phyloP scores from a whole-genome alignment of 2,797 vertebrate genomes.

The Tenualosa thibaudeaui region DNA sequence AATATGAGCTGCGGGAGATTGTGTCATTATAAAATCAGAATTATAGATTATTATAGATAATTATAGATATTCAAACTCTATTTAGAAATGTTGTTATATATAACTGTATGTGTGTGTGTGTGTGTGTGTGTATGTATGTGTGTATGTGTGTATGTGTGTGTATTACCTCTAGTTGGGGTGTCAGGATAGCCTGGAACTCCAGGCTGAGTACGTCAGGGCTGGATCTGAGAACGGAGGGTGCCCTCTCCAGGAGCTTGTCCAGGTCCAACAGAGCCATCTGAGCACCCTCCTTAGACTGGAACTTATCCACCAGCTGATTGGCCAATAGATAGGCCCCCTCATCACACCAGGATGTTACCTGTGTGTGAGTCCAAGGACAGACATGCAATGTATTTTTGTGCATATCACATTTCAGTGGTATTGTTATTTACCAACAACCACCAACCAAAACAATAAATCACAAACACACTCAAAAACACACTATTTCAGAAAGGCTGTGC shows the following conservation, averaged over 20 bases:
- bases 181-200: constrained; percentile 85
- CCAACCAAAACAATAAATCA: constrained; percentile 17
- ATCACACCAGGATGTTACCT: constrained; percentile 89
- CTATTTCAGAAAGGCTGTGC: not conserved
- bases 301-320: constrained; percentile 89
- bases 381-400: not conserved
- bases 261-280: constrained; percentile 86
- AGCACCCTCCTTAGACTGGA: constrained; percentile 89
- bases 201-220: constrained; percentile 77
- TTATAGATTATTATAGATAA: too few relatives aligned
- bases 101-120: not conserved
- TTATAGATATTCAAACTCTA: too few relatives aligned
- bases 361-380: constrained; percentile 40
- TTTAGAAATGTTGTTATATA: too few relatives aligned
- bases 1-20: not conserved
- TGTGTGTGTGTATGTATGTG: not conserved
- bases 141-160: not conserved
- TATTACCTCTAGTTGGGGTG: constrained; percentile 84
- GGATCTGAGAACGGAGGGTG: constrained; percentile 73
- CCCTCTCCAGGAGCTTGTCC: constrained; percentile 82
- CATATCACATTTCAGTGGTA: not conserved
- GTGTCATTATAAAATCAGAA: not conserved
- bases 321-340: constrained; percentile 91
- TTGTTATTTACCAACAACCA: not conserved
- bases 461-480: constrained; percentile 41